Evolutionary conservation across 2,113 vertebrate genomes (phyloP).

Genomic region (Muntiacus muntjak): DNA sequence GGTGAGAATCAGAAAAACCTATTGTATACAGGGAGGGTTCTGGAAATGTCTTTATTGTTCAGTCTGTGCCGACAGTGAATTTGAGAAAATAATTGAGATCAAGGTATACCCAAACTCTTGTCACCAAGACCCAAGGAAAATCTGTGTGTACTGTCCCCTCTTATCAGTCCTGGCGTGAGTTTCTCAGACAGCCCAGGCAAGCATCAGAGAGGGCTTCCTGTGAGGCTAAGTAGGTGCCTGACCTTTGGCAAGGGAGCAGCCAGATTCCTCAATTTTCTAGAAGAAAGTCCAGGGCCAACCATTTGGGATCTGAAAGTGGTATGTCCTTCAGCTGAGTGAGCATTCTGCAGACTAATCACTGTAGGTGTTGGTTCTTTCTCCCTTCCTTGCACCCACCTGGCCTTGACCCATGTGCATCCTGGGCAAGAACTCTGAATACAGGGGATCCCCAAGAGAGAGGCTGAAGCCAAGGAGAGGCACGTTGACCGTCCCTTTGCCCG

Average conservation of each 20-base stretch:
- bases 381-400: neutral
- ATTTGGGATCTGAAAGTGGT: neutral
- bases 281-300: neutral
- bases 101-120: neutral
- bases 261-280: neutral
- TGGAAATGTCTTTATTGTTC: neutral
- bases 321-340: too few species aligned
- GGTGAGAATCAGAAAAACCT: neutral
- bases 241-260: neutral
- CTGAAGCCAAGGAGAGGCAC: neutral
- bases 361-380: neutral
- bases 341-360: neutral
- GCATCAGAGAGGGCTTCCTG: neutral
- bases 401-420: neutral
- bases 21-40: neutral
- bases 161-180: neutral
- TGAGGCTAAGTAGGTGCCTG: neutral
- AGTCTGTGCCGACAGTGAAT: neutral
- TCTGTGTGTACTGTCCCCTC: neutral
- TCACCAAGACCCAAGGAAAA: neutral
- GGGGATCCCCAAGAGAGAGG: neutral
- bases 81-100: neutral
- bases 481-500: accelerated
- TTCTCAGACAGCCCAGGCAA: neutral
- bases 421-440: neutral